phyloP scores from a whole-genome alignment of 37 sponge, comb jelly and placozoan species.

The Eunapius fragilis region DNA sequence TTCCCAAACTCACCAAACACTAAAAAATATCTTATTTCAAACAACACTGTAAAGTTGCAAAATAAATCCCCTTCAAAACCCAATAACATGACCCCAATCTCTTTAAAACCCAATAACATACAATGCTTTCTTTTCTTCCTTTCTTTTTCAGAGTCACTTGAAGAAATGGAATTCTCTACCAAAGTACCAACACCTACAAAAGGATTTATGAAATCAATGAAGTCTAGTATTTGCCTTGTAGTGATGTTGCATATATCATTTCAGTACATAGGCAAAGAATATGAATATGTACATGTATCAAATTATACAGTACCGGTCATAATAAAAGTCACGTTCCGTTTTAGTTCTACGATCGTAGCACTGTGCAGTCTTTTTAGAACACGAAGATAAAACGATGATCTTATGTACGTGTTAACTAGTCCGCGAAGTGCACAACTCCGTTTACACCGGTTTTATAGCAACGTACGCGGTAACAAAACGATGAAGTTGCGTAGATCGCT shows the following conservation, averaged over 20 bases:
- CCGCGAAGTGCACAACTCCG: too few relatives aligned
- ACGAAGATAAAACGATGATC: too few relatives aligned
- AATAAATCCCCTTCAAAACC: neutral
- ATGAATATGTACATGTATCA: neutral
- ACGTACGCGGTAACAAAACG: too few relatives aligned
- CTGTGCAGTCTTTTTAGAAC: too few relatives aligned
- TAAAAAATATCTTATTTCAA: neutral
- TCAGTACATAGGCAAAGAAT: neutral
- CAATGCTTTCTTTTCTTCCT: neutral
- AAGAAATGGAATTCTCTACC: neutral
- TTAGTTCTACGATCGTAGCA: too few relatives aligned
- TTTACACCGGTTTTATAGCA: too few relatives aligned
- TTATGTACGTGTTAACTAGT: too few relatives aligned
- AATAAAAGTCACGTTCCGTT: too few relatives aligned
- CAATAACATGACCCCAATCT: neutral
- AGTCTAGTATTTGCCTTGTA: neutral
- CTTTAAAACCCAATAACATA: neutral
- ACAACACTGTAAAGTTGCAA: neutral
- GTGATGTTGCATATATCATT: neutral
- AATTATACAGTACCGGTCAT: too few relatives aligned
- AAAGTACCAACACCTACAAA: neutral
- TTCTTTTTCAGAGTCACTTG: neutral
- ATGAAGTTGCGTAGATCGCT: too few relatives aligned
- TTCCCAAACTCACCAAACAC: neutral
- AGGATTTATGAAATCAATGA: neutral